A percentile compares a stretch with the other conserved stretches of the same genome.
These are phyloP conservation scores for Agonopterix alstromeriana DNA, from an alignment of 2,888 invertebrate genomes.

Conservation along the genomic window DNA sequence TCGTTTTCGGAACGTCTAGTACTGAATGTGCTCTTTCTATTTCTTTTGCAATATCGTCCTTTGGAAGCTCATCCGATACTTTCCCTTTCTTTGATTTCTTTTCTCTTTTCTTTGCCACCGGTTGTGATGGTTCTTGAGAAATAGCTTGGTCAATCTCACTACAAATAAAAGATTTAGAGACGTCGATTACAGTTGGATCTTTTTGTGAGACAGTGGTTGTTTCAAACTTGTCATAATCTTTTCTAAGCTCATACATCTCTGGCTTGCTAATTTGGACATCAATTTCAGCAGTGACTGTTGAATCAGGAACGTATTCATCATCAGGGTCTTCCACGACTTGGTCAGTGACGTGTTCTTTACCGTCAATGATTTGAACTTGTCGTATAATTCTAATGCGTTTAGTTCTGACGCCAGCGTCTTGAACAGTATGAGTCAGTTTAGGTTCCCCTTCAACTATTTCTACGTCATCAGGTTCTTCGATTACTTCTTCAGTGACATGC, in stretches of 20 bases:
- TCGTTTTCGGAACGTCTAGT: neutral
- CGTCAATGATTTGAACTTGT: constrained; percentile 83
- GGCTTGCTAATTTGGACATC: constrained; percentile 8
- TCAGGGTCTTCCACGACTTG: constrained; percentile 79
- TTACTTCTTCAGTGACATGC: constrained; percentile 87
- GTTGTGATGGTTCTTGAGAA: neutral
- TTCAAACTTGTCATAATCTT: neutral
- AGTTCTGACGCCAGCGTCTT: constrained; percentile 33
- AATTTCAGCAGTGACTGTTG: constrained; percentile 5
- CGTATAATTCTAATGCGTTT: constrained; percentile 37
- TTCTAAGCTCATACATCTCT: constrained; percentile 4
- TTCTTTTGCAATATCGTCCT: neutral
- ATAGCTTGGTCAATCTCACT: constrained; percentile 12
- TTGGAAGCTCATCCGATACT: neutral
- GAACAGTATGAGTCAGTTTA: constrained; percentile 32
- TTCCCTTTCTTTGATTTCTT: constrained; percentile 5
- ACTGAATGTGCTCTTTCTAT: neutral
- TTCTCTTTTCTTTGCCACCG: constrained; percentile 8
- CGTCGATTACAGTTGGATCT: constrained; percentile 6
- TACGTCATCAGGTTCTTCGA: constrained; percentile 89
- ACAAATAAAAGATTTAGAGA: constrained; percentile 10
- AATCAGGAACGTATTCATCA: constrained; percentile 13
- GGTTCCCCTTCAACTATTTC: constrained; percentile 82
- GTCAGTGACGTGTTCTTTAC: constrained; percentile 85
- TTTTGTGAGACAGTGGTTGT: neutral